Evolutionary conservation across 2,113 vertebrate genomes (phyloP), one percentile per base, ranked within the genome.

Genomic region (Periophthalmus modestus): DNA sequence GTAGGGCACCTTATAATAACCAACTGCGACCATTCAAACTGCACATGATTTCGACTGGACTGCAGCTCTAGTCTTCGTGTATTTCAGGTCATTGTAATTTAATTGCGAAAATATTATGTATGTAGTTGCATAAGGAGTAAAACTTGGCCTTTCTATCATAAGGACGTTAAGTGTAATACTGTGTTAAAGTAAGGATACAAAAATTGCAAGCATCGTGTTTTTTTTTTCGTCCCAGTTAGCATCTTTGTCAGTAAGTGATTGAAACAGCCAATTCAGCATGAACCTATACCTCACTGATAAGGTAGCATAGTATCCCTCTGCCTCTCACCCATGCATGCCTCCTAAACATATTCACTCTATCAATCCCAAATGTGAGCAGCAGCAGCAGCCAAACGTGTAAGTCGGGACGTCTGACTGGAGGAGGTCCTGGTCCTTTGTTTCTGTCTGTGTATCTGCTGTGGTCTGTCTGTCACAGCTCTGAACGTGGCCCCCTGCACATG

Each of bases 401-500:
- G 33, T 71, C 55, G 43, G 74, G 33, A 18, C 21, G 23, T 77
- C 82, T 63, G 68, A 62, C 66, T 50, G 0, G 3, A 61, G 74
- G 75, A 78, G 50, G 67, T 81, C 75, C 74, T 68, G n/a, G 63
- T 77, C 62, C 52, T 72, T 72, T 80, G 67, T 75, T 79, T 75
- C 36, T 66, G 74, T 88, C 73, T 84, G 73, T 71, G 71, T 71
- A n/a, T 88, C 48, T 84, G 77, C 69, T 82, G 79, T 48, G 62
- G 70, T 80, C 71, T 79, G 79, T 82, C 82, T 89, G 81, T 89
- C 81, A 82, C 67, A 71, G 69, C 52, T 74, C 66, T 66, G 63
- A 69, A 88, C 74, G 79, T 66, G 21, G 66, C 67, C 79, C 66
- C 82, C 73, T 67, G 75, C 88, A 89, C 82, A 89, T 90, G 89